Evolutionary conservation across 1,140 invertebrate species (phyloP).

Genomic region (Pogonomyrmex californicus): DNA sequence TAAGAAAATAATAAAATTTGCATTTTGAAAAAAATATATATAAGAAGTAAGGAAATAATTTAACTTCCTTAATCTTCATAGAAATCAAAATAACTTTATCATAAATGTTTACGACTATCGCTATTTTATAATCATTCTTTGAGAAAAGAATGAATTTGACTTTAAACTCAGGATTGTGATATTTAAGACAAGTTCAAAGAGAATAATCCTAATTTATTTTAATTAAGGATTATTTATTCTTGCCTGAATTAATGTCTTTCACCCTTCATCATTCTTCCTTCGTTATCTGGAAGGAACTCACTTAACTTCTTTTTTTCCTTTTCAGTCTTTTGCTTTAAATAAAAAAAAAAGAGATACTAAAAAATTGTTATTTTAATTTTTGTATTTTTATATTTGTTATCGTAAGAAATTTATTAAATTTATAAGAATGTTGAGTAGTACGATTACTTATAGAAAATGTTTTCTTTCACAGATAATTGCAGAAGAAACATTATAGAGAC

Average conservation of each 20-base stretch:
- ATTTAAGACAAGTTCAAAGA: not conserved
- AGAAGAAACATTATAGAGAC: not conserved
- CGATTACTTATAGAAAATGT: not conserved
- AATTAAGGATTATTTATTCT: not conserved
- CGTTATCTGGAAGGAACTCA: not conserved
- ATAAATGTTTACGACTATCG: not conserved
- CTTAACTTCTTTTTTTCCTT: not conserved
- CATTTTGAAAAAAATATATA: constrained; percentile 29
- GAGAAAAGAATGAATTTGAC: not conserved
- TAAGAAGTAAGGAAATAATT: constrained; percentile 19
- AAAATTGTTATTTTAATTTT: constrained; percentile 2
- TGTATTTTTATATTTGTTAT: constrained; percentile 30
- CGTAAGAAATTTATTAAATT: constrained; percentile 16
- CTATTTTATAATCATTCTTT: not conserved
- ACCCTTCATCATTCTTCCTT: not conserved
- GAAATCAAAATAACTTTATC: not conserved
- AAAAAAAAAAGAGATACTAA: not conserved
- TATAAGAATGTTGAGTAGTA: not conserved
- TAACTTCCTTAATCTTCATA: constrained; percentile 14
- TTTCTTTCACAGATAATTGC: not conserved
- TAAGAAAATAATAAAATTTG: constrained; percentile 53
- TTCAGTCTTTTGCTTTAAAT: not conserved
- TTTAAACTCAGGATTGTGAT: not conserved
- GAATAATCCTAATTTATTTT: not conserved
- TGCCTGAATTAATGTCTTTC: not conserved